Evolutionary conservation across 2,888 invertebrate species (phyloP).

Genomic region (Germaria angustata): DNA sequence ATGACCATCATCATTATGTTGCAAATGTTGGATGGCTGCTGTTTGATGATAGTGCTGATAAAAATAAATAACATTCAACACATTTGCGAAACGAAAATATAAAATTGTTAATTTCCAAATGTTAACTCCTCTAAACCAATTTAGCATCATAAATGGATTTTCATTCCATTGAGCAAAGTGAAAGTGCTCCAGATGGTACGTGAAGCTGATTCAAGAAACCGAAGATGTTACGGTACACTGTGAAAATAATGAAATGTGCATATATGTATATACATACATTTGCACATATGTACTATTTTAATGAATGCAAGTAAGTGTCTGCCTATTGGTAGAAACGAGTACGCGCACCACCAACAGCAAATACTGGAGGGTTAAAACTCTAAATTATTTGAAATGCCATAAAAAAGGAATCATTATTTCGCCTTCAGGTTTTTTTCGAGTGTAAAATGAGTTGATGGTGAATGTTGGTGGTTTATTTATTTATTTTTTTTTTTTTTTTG

Average conservation of each 20-base stretch:
- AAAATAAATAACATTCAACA: slow-evolving; percentile 66
- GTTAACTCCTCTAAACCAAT: slow-evolving; percentile 66
- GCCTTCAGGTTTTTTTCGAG: slow-evolving; percentile 8
- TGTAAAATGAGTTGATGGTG: slow-evolving; percentile 35
- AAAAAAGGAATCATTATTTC: not conserved
- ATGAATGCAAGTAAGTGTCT: not conserved
- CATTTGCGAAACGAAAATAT: slow-evolving; percentile 44
- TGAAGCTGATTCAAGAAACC: slow-evolving; percentile 46
- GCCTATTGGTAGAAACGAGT: not conserved
- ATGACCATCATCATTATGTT: slow-evolving; percentile 27
- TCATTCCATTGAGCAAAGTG: slow-evolving; percentile 72
- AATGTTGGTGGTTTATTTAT: slow-evolving; percentile 36
- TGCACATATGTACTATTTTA: not conserved
- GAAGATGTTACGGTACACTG: slow-evolving; percentile 62
- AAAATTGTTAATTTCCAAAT: slow-evolving; percentile 64
- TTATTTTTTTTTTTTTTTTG: slow-evolving; percentile 7
- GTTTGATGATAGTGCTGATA: slow-evolving; percentile 63
- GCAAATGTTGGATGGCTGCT: slow-evolving; percentile 48
- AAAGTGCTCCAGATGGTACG: slow-evolving; percentile 78
- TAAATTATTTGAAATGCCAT: not conserved
- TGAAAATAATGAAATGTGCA: slow-evolving; percentile 5
- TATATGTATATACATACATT: too few species aligned
- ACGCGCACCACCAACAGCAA: not conserved
- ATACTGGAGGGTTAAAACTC: not conserved
- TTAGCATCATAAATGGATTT: slow-evolving; percentile 64